Base-by-base conservation (phyloP, 2,797 vertebrate species). In the Melanogrammus aeglefinus region DNA sequence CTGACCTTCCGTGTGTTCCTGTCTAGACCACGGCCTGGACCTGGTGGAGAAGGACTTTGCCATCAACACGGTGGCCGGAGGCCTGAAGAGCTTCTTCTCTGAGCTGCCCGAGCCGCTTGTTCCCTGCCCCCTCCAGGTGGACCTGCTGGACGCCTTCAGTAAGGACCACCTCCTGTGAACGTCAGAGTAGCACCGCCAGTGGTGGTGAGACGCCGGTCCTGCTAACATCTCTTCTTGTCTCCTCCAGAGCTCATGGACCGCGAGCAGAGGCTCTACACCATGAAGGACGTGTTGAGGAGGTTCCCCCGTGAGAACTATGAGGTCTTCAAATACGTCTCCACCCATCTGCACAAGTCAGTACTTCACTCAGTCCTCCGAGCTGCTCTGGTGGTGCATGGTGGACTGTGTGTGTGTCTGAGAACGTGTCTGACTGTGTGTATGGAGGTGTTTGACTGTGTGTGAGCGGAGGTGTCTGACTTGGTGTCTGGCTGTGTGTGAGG, bases 71-170 rank as follows among this genome's bases (percentile, higher is more conserved):
- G 96, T 99, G 87, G 97, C 97, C 0, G 97, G 97, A 18, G 97
- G 91, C 89, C 95, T 99, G 90, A 99, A 99, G 91, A 97, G 97
- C 90, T 99, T 99, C 88, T 99, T 99, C 94, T 97, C 97, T 0
- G 97, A 99, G 88, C 92, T 99, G 81, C 97, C 97, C 0, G 97
- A 99, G 73, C 97, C 97, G 1, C 91, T 99, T 86, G 95, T 99
- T 79, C 97, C 97, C 0, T 99, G 97, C 88, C 85, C 82, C 85
- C 94, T 96, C 92, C 97, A 99, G 95, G 91, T 91, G 3, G 97
- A 99, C 80, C 94, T 99, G 87, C 91, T 98, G 92, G 97, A 99
- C 78, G 96, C 97, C 6, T 96, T 96, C 95, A 99, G 97, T 99
- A 95, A 97, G 97, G 93, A 91, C 90, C 91, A 85, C 90, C 88